These are phyloP conservation scores for Oncorhynchus masou DNA, from an alignment of 2,113 vertebrate species.

Conservation along the genomic window DNA sequence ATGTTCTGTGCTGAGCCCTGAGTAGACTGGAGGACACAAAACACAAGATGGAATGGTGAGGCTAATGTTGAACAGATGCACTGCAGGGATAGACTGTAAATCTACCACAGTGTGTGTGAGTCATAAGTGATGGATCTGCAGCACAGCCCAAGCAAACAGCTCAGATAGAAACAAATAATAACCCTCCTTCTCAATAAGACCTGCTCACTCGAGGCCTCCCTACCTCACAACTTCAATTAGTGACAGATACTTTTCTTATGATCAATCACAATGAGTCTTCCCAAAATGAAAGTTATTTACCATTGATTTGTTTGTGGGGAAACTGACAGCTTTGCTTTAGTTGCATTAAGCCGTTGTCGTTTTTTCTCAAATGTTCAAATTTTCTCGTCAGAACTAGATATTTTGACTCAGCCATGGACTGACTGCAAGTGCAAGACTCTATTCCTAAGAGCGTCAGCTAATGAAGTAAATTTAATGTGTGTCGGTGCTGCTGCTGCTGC, in stretches of 20 bases:
- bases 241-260: not conserved
- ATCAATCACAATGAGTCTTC: not conserved
- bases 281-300: constrained; percentile 1
- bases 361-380: too few relatives aligned
- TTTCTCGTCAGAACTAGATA: not conserved
- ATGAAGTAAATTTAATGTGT: not conserved
- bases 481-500: not conserved
- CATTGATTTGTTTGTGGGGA: not conserved
- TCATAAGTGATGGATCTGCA: not conserved
- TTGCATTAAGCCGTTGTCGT: not conserved
- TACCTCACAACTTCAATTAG: too few relatives aligned
- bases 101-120: not conserved
- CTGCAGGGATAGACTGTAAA: not conserved
- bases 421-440: not conserved
- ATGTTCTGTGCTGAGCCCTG: not conserved
- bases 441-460: not conserved
- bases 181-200: constrained; percentile 25
- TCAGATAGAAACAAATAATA: not conserved
- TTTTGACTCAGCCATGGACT: not conserved
- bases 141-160: not conserved
- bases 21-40: not conserved
- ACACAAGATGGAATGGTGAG: constrained; percentile 19
- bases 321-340: not conserved
- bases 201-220: not conserved
- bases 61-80: constrained; percentile 63